phyloP scores from a whole-genome alignment of 2,113 vertebrate genomes.

The Megalops atlanticus region DNA sequence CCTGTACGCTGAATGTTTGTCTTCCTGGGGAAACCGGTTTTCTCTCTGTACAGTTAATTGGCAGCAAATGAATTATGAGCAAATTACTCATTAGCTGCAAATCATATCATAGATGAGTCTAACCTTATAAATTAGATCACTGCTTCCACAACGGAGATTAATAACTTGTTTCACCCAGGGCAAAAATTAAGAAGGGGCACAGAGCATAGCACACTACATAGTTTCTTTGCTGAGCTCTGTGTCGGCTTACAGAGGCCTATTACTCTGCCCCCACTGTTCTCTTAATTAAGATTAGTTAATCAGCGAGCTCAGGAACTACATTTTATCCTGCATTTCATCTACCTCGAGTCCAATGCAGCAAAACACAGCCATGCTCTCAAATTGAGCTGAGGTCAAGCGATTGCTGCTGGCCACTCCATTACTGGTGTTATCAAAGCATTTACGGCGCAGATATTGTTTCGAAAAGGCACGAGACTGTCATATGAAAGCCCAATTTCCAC shows the following conservation, averaged over 20 bases:
- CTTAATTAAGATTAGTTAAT: not conserved
- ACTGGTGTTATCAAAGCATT: slow-evolving; percentile 4
- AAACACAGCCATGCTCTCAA: not conserved
- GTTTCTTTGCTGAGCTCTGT: not conserved
- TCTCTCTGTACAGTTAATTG: not conserved
- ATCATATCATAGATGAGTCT: not conserved
- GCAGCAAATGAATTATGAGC: not conserved
- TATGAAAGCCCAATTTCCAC: not conserved
- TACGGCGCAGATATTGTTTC: not conserved
- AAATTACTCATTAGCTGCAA: not conserved
- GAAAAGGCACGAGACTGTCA: not conserved
- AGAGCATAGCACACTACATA: not conserved
- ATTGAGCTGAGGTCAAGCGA: not conserved
- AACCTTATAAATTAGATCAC: not conserved
- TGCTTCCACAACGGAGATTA: not conserved
- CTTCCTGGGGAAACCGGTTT: not conserved
- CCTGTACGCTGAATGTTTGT: no score
- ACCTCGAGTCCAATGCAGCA: not conserved
- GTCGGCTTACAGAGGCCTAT: not conserved
- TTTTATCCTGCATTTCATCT: not conserved
- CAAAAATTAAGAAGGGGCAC: not conserved
- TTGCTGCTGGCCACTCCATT: not conserved
- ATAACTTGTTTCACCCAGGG: not conserved
- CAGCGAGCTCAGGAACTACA: not conserved
- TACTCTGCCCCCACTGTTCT: not conserved